These are phyloP conservation scores for Mesocentrotus franciscanus DNA, from an alignment of 53 echinoderm and acorn worm genomes.

Conservation along the genomic window DNA sequence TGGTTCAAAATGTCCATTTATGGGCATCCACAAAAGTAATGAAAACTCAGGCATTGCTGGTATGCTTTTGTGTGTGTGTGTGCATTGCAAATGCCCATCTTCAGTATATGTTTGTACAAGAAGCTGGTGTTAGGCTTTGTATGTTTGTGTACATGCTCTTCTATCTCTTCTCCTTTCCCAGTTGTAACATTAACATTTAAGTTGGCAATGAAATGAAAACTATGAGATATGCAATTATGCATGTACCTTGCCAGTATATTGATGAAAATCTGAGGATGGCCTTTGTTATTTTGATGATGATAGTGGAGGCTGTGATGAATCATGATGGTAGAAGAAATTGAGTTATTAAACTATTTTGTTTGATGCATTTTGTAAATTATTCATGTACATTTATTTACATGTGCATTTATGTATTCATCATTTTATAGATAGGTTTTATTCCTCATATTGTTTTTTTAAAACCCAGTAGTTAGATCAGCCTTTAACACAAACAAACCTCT, in stretches of 20 bases:
- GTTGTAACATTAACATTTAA: no score
- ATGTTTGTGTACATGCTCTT: not conserved
- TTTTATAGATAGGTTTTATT: not conserved
- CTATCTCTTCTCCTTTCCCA: not conserved
- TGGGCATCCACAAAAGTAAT: constrained; percentile 5
- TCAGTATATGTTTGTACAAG: not conserved
- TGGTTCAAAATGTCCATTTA: not conserved
- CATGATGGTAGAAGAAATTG: no score
- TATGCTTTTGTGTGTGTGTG: constrained; percentile 4
- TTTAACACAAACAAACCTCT: not conserved
- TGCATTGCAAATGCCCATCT: not conserved
- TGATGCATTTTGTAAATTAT: no score
- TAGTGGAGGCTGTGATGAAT: no score
- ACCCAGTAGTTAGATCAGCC: not conserved
- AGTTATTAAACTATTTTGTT: no score
- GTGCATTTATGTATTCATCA: no score
- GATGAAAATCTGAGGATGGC: no score
- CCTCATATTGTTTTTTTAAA: not conserved
- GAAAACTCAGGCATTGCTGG: not conserved
- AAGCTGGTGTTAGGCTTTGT: not conserved
- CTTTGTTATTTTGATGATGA: no score
- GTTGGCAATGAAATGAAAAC: no score
- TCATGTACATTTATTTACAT: no score
- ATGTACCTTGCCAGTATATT: no score
- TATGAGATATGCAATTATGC: no score